Conservation (phyloP, 2,888 invertebrate species). For the Bugulina stolonifera region DNA sequence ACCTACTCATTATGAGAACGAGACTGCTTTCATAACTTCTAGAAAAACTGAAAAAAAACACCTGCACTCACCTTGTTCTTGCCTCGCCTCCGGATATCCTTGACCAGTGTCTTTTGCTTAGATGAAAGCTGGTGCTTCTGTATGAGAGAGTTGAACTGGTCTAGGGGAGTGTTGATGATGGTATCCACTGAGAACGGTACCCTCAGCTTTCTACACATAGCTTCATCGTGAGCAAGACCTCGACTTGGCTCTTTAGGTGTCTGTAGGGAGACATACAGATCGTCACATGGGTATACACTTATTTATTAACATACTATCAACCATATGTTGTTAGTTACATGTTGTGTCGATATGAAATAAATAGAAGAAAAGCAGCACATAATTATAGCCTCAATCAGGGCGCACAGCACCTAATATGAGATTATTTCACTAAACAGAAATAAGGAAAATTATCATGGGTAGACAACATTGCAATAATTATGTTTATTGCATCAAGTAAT, state of each 20-base stretch:
- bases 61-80: constrained; percentile 72
- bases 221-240: constrained; percentile 5
- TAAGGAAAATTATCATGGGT: too few relatives aligned
- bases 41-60: neutral
- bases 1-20: neutral
- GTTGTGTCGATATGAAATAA: too few relatives aligned
- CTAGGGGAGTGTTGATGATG: constrained; percentile 92
- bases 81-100: constrained; percentile 81
- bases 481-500: too few relatives aligned
- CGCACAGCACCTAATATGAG: neutral
- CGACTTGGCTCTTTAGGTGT: constrained; percentile 9
- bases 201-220: constrained; percentile 36
- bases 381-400: neutral
- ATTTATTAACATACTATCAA: neutral
- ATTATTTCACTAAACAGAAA: too few relatives aligned
- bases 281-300: neutral
- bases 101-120: constrained; percentile 81
- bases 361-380: neutral
- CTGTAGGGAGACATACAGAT: neutral
- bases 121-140: constrained; percentile 81
- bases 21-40: neutral
- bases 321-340: too few relatives aligned
- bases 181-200: constrained; percentile 76
- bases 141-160: constrained; percentile 90
- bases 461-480: too few relatives aligned